These are phyloP conservation scores for Sesamia nonagrioides DNA, from an alignment of 1,140 invertebrate genomes.

Conservation along the genomic window DNA sequence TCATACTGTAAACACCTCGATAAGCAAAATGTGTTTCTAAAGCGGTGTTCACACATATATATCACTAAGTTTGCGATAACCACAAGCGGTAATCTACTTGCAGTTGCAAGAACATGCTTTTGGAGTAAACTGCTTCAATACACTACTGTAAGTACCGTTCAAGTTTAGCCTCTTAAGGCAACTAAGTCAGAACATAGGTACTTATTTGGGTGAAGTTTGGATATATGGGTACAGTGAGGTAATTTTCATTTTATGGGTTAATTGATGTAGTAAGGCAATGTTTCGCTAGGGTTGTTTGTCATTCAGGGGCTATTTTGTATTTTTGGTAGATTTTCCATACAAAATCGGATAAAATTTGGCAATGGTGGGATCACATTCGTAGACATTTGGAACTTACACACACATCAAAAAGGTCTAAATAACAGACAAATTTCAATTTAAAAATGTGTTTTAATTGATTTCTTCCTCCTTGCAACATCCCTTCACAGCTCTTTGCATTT, in stretches of 20 bases:
- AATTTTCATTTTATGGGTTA: not conserved
- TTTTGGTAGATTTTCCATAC: too few relatives aligned
- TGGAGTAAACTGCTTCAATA: conserved; percentile 23
- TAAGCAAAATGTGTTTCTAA: not conserved
- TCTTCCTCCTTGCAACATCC: too few relatives aligned
- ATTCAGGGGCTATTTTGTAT: too few relatives aligned
- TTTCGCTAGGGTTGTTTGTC: not conserved
- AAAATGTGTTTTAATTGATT: too few relatives aligned
- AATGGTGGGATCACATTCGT: too few relatives aligned
- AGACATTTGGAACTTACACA: too few relatives aligned
- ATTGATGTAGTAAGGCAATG: conserved; percentile 1
- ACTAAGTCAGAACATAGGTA: conserved; percentile 15
- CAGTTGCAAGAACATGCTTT: conserved; percentile 19
- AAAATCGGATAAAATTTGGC: too few relatives aligned
- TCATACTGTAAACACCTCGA: not conserved
- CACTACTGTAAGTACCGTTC: conserved; percentile 27
- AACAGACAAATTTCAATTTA: too few relatives aligned
- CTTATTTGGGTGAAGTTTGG: not conserved
- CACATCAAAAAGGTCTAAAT: too few relatives aligned
- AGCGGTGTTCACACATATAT: conserved; percentile 20
- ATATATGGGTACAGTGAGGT: not conserved
- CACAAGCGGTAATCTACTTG: conserved; percentile 18
- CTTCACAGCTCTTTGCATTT: too few relatives aligned
- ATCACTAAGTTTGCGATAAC: conserved; percentile 19
- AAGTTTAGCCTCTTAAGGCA: conserved; percentile 33